phyloP scores from a whole-genome alignment of 2,113 vertebrate genomes.

The Scartelaos histophorus region DNA sequence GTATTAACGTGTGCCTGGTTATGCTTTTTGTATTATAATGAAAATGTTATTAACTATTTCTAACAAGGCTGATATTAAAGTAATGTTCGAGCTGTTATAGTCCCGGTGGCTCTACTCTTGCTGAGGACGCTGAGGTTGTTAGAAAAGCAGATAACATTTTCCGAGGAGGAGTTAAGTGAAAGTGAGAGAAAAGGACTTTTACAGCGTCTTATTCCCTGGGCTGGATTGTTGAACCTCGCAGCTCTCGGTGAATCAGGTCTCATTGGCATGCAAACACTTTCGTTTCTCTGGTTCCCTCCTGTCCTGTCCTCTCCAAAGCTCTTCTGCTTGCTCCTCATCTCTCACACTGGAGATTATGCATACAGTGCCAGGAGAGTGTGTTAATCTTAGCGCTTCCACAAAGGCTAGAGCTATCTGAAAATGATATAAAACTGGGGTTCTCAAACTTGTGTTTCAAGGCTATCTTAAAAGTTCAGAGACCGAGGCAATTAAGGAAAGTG shows the following conservation, averaged over 20 bases:
- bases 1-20: constrained; percentile 48
- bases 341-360: constrained; percentile 36
- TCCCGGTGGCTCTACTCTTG: constrained; percentile 37
- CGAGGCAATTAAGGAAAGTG: constrained; percentile 4
- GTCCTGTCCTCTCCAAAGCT: constrained; percentile 16
- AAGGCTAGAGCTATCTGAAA: constrained; percentile 14
- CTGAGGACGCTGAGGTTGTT: constrained; percentile 40
- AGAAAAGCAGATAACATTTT: constrained; percentile 37
- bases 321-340: constrained; percentile 1
- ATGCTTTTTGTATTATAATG: constrained; percentile 44
- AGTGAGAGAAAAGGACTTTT: constrained; percentile 27
- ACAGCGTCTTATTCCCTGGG: constrained; percentile 21
- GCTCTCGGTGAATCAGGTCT: constrained; percentile 44
- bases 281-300: constrained; percentile 20
- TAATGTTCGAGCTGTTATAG: constrained; percentile 54
- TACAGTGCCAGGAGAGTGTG: constrained; percentile 26
- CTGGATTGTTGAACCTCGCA: constrained; percentile 38
- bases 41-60: constrained; percentile 63
- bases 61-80: constrained; percentile 59
- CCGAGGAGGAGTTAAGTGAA: constrained; percentile 15
- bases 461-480: constrained; percentile 10
- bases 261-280: constrained; percentile 63
- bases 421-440: background rate
- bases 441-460: constrained; percentile 11
- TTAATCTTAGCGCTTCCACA: constrained; percentile 47